phyloP scores from a whole-genome alignment of 2,113 vertebrate species.

The Zosterops japonicus region DNA sequence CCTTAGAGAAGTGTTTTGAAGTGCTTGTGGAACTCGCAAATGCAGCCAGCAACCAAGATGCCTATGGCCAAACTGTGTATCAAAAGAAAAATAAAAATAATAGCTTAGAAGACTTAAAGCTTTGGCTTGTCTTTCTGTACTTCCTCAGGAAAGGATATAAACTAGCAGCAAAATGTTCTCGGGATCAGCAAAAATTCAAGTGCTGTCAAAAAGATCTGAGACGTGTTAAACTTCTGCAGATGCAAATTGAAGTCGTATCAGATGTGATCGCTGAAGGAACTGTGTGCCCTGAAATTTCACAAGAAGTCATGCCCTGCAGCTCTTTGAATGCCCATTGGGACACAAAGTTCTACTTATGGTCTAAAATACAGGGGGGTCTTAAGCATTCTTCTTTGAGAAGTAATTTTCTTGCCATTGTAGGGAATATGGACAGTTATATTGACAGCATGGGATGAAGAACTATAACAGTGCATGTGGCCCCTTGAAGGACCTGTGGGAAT shows the following conservation, averaged over 20 bases:
- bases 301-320: neutral
- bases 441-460: slow-evolving; percentile 1
- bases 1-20: slow-evolving; percentile 6
- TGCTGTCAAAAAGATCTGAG: slow-evolving; percentile 45
- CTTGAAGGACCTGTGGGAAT: slow-evolving; percentile 40
- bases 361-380: neutral
- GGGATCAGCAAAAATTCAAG: slow-evolving; percentile 18
- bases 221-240: slow-evolving; percentile 40
- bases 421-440: neutral
- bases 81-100: slow-evolving; percentile 29
- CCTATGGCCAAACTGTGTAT: slow-evolving; percentile 39
- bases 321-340: neutral
- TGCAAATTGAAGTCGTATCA: neutral
- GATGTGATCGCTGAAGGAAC: neutral
- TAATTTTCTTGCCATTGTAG: neutral
- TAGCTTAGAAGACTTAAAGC: slow-evolving; percentile 20
- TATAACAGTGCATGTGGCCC: neutral
- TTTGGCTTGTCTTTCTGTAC: slow-evolving; percentile 12
- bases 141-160: slow-evolving; percentile 31
- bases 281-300: neutral
- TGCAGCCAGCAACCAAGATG: slow-evolving; percentile 4
- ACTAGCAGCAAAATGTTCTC: slow-evolving; percentile 23
- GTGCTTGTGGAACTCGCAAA: neutral
- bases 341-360: neutral
- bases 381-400: slow-evolving; percentile 5